Conservation (phyloP, 2,888 invertebrate genomes). For the Clanis bilineata region DNA sequence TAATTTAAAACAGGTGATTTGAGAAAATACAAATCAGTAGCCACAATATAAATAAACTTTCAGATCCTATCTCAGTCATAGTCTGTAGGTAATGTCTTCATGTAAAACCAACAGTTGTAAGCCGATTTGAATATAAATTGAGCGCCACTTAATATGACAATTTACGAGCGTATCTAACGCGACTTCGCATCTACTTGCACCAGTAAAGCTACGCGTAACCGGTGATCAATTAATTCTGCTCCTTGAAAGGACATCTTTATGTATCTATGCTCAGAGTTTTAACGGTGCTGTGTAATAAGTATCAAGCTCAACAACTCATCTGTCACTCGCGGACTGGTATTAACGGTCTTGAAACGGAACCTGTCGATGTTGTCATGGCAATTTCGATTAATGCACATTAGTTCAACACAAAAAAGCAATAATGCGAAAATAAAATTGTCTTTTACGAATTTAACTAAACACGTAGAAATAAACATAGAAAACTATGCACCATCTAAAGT, state of each 20-base stretch:
- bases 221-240: conserved; percentile 62
- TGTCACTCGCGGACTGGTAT: conserved; percentile 35
- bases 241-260: conserved; percentile 61
- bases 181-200: conserved; percentile 31
- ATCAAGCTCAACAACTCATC: conserved; percentile 34
- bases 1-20: neutral
- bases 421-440: neutral
- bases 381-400: conserved; percentile 11
- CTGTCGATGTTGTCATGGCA: conserved; percentile 12
- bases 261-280: conserved; percentile 42
- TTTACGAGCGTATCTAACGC: conserved; percentile 58
- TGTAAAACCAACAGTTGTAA: conserved; percentile 54
- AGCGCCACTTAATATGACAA: conserved; percentile 63
- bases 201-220: conserved; percentile 39
- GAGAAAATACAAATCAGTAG: conserved; percentile 40
- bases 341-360: conserved; percentile 29
- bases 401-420: neutral
- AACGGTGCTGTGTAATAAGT: conserved; percentile 53
- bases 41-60: conserved; percentile 32
- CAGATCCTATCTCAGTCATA: conserved; percentile 48
- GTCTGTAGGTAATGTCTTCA: conserved; percentile 50
- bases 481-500: neutral
- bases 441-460: neutral
- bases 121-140: conserved; percentile 58
- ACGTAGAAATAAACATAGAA: too few relatives aligned